A percentile compares a stretch with the other conserved stretches of the same genome.
These are phyloP conservation scores for Anaspis maculata DNA, from an alignment of 2,888 invertebrate species.

Conservation along the genomic window DNA sequence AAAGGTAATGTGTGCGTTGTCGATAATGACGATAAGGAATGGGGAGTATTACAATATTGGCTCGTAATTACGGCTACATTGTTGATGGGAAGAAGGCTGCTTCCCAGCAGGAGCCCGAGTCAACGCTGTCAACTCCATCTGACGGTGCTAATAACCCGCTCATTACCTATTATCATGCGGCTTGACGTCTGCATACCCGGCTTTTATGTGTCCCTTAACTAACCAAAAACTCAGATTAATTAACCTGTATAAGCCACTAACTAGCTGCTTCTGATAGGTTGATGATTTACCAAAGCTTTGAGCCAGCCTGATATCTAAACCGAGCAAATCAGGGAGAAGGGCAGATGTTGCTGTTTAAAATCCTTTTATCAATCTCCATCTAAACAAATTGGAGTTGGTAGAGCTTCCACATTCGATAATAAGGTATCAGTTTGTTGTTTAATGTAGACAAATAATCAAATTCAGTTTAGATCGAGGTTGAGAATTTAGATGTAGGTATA, in stretches of 20 bases:
- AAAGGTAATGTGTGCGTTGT: no score
- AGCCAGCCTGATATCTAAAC: neutral
- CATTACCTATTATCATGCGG: conserved; percentile 38
- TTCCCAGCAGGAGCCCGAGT: conserved; percentile 28
- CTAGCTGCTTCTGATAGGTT: conserved; percentile 34
- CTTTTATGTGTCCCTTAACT: conserved; percentile 35
- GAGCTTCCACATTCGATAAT: no score
- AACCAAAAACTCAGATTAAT: conserved; percentile 38
- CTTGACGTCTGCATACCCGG: conserved; percentile 31
- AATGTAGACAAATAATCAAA: no score
- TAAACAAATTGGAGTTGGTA: no score
- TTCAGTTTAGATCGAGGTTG: no score
- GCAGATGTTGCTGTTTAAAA: no score
- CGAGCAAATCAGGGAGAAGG: no score
- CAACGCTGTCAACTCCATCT: conserved; percentile 32
- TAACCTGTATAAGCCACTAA: conserved; percentile 35
- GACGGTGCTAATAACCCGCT: conserved; percentile 37
- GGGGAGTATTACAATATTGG: conserved; percentile 13
- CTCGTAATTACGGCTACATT: conserved; percentile 23
- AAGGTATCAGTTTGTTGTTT: no score
- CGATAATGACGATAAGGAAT: no score
- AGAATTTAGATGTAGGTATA: no score
- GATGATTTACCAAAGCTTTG: conserved; percentile 17
- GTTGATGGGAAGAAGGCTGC: conserved; percentile 19
- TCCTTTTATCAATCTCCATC: no score